Conservation (phyloP, 1,140 invertebrate genomes). For the Lethocerus indicus region DNA sequence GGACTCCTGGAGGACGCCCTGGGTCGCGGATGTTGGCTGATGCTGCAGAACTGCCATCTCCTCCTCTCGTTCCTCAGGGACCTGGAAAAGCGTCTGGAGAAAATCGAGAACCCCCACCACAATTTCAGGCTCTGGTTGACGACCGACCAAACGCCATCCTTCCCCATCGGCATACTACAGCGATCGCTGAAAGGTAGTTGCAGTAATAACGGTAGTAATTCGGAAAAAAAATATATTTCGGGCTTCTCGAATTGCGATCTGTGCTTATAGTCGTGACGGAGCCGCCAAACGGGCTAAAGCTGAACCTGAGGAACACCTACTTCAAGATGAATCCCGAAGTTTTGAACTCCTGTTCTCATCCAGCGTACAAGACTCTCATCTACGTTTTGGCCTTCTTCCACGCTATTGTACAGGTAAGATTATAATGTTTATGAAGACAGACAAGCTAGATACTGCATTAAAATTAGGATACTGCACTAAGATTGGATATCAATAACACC, state of each 20-base stretch:
- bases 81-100: slow-evolving; percentile 66
- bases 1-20: slow-evolving; percentile 51
- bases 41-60: slow-evolving; percentile 81
- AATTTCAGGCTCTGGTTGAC: slow-evolving; percentile 87
- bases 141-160: slow-evolving; percentile 64
- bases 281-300: slow-evolving; percentile 73
- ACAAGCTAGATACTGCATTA: too few species aligned
- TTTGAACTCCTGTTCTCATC: slow-evolving; percentile 52
- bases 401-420: slow-evolving; percentile 59
- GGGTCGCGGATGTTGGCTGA: slow-evolving; percentile 67
- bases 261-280: slow-evolving; percentile 63
- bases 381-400: slow-evolving; percentile 83
- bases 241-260: too few species aligned
- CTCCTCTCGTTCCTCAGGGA: slow-evolving; percentile 58
- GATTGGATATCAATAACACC: too few species aligned
- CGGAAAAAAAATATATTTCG: too few species aligned
- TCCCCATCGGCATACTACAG: slow-evolving; percentile 79
- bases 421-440: too few species aligned
- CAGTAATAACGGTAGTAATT: too few species aligned
- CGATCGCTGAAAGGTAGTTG: slow-evolving; percentile 57
- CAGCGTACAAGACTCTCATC: slow-evolving; percentile 53
- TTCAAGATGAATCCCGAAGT: slow-evolving; percentile 56
- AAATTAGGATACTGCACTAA: too few species aligned
- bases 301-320: slow-evolving; percentile 78
- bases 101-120: slow-evolving; percentile 59